A percentile compares a stretch with the other conserved stretches of the same genome.
Conservation (phyloP, 2,113 vertebrate species). For the Myiopsitta monachus region DNA sequence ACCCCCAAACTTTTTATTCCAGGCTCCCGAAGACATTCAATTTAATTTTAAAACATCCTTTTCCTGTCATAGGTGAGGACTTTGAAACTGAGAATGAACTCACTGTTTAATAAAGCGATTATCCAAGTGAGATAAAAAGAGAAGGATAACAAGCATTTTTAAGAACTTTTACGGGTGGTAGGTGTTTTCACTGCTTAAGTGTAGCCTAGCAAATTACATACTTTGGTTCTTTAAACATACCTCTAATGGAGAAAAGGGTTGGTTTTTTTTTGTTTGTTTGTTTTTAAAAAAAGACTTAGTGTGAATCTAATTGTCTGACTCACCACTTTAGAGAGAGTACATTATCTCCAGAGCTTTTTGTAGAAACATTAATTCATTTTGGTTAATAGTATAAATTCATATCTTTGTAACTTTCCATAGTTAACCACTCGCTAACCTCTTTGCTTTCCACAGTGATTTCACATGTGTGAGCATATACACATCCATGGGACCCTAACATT, state of each 20-base stretch:
- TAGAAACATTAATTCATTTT: not conserved
- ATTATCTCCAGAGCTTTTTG: not conserved
- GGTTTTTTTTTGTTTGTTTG: no score
- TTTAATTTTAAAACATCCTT: not conserved
- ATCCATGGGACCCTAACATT: accelerated
- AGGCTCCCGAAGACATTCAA: not conserved
- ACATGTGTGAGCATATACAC: not conserved
- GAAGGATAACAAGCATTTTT: not conserved
- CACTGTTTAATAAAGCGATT: not conserved
- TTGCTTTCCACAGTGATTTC: not conserved
- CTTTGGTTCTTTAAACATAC: not conserved
- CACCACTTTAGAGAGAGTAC: not conserved
- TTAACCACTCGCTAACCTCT: not conserved
- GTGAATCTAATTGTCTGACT: not conserved
- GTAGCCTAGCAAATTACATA: not conserved
- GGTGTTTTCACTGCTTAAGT: not conserved
- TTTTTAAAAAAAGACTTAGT: not conserved
- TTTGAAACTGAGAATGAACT: conserved; percentile 8
- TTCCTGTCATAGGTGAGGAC: not conserved
- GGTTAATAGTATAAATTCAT: not conserved
- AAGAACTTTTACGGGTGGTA: not conserved
- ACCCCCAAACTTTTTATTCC: not conserved
- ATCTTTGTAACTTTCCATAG: not conserved
- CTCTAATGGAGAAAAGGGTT: not conserved
- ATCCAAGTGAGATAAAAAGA: not conserved